Evolutionary conservation across 2,888 invertebrate genomes (phyloP).

Genomic region (Noctua janthina): DNA sequence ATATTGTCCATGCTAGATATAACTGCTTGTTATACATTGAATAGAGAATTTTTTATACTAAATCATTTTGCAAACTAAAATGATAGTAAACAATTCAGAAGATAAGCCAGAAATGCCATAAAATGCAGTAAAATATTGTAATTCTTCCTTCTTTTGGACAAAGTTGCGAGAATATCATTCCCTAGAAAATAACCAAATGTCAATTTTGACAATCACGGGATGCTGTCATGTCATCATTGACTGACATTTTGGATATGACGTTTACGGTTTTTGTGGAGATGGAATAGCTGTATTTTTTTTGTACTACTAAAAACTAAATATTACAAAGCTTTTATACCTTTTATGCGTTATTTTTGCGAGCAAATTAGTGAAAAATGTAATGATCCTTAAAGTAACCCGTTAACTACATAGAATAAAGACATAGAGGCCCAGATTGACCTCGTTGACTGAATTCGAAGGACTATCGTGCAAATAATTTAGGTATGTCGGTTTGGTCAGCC

Average conservation of each 20-base stretch:
- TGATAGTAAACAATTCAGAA: no score
- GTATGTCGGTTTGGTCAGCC: constrained; percentile 94
- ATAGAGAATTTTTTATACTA: neutral
- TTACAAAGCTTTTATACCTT: constrained; percentile 8
- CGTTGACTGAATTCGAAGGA: constrained; percentile 83
- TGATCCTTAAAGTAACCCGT: constrained; percentile 26
- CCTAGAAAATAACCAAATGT: constrained; percentile 29
- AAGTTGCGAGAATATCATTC: constrained; percentile 41
- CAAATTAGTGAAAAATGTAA: constrained; percentile 45
- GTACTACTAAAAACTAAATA: constrained; percentile 24
- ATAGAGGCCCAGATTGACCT: constrained; percentile 78
- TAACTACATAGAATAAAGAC: constrained; percentile 41
- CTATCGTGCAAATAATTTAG: constrained; percentile 86
- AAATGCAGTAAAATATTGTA: neutral
- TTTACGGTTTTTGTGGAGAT: constrained; percentile 52
- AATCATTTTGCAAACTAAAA: neutral
- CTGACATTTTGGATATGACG: constrained; percentile 46
- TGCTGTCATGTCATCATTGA: constrained; percentile 29
- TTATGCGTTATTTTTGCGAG: constrained; percentile 8
- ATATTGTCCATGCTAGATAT: neutral
- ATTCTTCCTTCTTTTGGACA: neutral
- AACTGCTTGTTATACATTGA: neutral
- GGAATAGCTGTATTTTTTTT: constrained; percentile 43
- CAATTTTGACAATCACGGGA: constrained; percentile 22
- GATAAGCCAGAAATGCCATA: neutral